Base-by-base conservation (phyloP, 2,797 vertebrate species). In the Periparus ater region DNA sequence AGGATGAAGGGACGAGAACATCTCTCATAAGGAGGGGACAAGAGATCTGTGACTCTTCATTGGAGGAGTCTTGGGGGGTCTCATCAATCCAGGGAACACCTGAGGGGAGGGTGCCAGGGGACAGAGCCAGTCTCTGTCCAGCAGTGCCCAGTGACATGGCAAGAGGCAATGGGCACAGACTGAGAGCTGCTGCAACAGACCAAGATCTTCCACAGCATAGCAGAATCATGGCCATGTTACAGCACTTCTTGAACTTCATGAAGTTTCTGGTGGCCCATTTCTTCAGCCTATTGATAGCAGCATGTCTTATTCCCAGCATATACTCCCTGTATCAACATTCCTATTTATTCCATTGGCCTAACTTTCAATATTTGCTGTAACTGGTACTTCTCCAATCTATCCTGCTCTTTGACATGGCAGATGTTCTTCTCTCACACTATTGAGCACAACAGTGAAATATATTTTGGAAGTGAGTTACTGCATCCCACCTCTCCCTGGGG, bases 301-400 rank as follows among this genome's bases (percentile, higher is more conserved):
- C 32, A 7, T 10, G 20, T 44, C 8, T 23, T 61, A 36, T 29
- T 61, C 29, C 62, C 4, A 11, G 13, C 20, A 23, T 6, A 34
- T 4, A 7, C 26, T 47, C 42, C 34, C 5, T 40, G 13, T 27
- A 26, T 13, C 0, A 0, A 11, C 17, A 21, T 29, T 57, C 22
- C 22, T 40, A 3, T 22, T 78, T 61, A 40, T 58, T 51, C 58
- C 55, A 47, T 1, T 54, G 50, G 13, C 26, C 34, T 62, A 38
- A 30, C 13, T 68, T 61, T 29, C 42, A 42, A 1, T 17, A n/a
- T 20, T 45, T 45, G 16, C 42, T 84, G 10, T 38, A 68, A 54
- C 0, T 44, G 21, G 4, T 44, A 9, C 7, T 34, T 7, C 20
- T 66, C 34, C 25, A 54, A 6, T 13, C 26, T 53, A 4, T 48